Evolutionary conservation across 1,140 invertebrate genomes (phyloP), one percentile per base, ranked within the genome.

Genomic region (Drosophila pallidifrons): DNA sequence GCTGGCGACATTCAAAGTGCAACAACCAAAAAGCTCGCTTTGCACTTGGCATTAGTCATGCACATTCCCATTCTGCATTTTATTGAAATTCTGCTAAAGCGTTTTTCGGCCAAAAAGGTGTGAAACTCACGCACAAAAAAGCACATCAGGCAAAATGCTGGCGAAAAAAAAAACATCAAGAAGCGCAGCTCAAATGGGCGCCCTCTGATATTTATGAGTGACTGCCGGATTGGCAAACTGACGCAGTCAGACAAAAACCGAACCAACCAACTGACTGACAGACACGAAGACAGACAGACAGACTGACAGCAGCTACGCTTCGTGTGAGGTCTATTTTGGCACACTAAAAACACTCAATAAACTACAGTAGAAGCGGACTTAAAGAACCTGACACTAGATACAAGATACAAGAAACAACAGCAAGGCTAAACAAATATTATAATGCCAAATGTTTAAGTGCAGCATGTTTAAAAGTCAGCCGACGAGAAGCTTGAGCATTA

Each of bases 141-240:
- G 6, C 3, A 25, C 28, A n/a, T 47, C 8, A 55, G 46, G 38
- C 20, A 13, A 60, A 25, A 68, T 20, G 10, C 16, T 47, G 13
- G 43, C 52, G 32, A 54, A 46, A 55, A 65, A 55, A 65, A 70
- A 4, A 60, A 74, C 15, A 45, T n/a, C 20, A 32, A 32, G 47
- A 38, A 43, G 7, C 71, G 28, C 35, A 61, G 28, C 55, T 16
- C 49, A 61, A 78, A 59, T 60, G 68, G 68, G 64, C 46, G 63
- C 79, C 71, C 54, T 68, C 61, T 75, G 46, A 69, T 72, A 82
- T 88, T 87, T 88, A 88, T 82, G 83, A 88, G 61, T 82, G 80
- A 74, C 55, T 82, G 75, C 43, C 67, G 55, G 47, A 72, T 52
- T 69, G 75, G 49, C 52, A 30, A 43, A 69, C 72, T 28, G 59